Base-by-base conservation (phyloP, 2,113 vertebrate genomes). In the Syrrhaptes paradoxus region DNA sequence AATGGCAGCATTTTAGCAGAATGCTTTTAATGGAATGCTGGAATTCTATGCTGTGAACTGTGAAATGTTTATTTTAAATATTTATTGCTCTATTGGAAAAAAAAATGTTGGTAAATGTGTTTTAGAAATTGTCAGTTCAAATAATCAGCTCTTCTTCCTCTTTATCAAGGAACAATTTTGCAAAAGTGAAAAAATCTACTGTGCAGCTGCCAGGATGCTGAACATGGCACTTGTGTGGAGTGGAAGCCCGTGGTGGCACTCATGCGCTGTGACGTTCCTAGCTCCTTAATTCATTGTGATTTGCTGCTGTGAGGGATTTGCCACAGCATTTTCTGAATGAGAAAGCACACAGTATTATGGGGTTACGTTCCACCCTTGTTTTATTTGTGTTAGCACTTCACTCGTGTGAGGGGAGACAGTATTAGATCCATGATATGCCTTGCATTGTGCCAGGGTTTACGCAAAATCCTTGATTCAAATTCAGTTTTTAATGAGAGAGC, bases 11-110 rank as follows among this genome's bases (percentile, higher is more conserved):
- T 95, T 95, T 96, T 90, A 96, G 45, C 21, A 86, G 68, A 75
- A 85, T 81, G 82, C 83, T 95, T 97, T 96, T 95, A 95, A 89
- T 46, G 24, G 63, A 95, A 90, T 66, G 36, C 57, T 75, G 49
- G 85, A 91, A 96, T 95, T 97, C 72, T 85, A 87, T 91, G 76
- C 80, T 72, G 13, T 94, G 90, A 96, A 75, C 71, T 66, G 93
- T 83, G 92, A 96, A 96, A 82, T 54, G 96, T 95, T 92, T 89
- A 86, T 94, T 95, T 95, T 81, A 97, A 97, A 87, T 84, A 88
- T 97, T 96, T 96, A 97, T 92, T 95, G 51, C 70, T 87, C 46
- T 32, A 45, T 32, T 95, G 75, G 25, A 54, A 67, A 90, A 95
- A n/a, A 95, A 96, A 95, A 52, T 28, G 11, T 92, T 95, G 71